Evolutionary conservation across 35 echinoderm and acorn worm genomes (phyloP), one percentile per base, ranked within the genome.

Genomic region (Eucidaris tribuloides): DNA sequence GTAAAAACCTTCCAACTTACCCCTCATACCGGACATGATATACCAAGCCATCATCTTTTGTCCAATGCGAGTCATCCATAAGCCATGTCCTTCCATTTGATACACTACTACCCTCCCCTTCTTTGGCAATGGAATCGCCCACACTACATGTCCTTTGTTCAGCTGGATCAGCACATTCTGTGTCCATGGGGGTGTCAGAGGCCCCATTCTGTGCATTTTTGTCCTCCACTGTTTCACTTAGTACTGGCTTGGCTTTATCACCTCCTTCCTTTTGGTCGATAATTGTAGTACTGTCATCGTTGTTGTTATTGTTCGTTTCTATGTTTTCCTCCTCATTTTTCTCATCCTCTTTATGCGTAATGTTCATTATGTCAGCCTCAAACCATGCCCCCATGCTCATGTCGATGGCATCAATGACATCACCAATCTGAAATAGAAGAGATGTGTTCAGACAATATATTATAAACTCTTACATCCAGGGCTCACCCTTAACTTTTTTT

Each of bases 341-440:
- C 3, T 58, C 58, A 22, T 80, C 83, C 15, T 61, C 78, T 31
- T 65, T 79, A 42, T 81, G 61, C 0, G 86, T 86, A n/a, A 98
- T 59, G 31, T 90, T 86, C 19, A 86, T 43, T 24, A 98, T 89
- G 42, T 82, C 76, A 32, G 95, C 95, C 41, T 98, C 95, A 87
- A 98, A 98, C 95, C 95, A 98, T 18, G 95, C 95, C 28, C 95
- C 90, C 49, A 98, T 91, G 30, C 90, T 90, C 20, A 98, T 45
- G 49, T 98, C 95, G 82, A 98, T 86, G 0, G 90, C 95, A 79
- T 98, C 95, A 38, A 98, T 83, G 11, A 98, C 83, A 82, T 98
- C 95, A 37, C 95, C 90, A 80, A 90, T 70, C 68, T 74, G 40
- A n/a, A 5, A n/a, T 42, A 40, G 23, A 19, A 43, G 1, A 74